phyloP scores from a whole-genome alignment of 2,888 invertebrate genomes.

The Drosophila nr. perissopoda region DNA sequence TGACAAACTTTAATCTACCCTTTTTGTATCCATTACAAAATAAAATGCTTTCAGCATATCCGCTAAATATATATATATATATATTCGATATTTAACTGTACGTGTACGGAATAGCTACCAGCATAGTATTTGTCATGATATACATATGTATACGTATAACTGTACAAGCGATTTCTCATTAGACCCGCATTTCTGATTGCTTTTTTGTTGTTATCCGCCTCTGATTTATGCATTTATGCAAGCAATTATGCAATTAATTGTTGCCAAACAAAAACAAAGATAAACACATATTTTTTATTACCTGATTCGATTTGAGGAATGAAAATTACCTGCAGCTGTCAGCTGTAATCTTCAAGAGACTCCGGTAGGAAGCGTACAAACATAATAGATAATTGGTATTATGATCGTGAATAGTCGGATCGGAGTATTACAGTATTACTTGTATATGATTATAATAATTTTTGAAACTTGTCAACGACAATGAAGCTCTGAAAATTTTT shows the following conservation, averaged over 20 bases:
- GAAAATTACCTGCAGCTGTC: conserved; percentile 72
- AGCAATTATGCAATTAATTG: conserved; percentile 78
- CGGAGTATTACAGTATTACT: not conserved
- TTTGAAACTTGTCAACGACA: conserved; percentile 22
- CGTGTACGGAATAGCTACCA: not conserved
- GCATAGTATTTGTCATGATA: conserved; percentile 11
- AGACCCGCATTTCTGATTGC: conserved; percentile 28
- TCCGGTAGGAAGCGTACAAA: conserved; percentile 48
- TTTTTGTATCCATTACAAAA: not conserved
- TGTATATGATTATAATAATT: conserved; percentile 3
- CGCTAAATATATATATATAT: conserved; percentile 48
- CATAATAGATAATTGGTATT: not conserved
- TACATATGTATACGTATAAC: conserved; percentile 3
- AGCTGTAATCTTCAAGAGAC: conserved; percentile 30
- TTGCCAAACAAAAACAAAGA: conserved; percentile 61
- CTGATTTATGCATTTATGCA: conserved; percentile 74
- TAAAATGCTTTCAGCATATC: conserved; percentile 51
- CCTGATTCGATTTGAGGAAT: conserved; percentile 57
- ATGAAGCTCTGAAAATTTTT: conserved; percentile 48
- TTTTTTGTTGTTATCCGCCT: conserved; percentile 25
- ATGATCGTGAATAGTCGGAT: not conserved
- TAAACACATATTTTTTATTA: conserved; percentile 36
- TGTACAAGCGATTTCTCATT: conserved; percentile 22
- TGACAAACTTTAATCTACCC: not conserved
- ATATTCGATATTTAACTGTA: not conserved